Evolutionary conservation across 2,797 vertebrate species (phyloP).

Genomic region (Graptemys geographica): DNA sequence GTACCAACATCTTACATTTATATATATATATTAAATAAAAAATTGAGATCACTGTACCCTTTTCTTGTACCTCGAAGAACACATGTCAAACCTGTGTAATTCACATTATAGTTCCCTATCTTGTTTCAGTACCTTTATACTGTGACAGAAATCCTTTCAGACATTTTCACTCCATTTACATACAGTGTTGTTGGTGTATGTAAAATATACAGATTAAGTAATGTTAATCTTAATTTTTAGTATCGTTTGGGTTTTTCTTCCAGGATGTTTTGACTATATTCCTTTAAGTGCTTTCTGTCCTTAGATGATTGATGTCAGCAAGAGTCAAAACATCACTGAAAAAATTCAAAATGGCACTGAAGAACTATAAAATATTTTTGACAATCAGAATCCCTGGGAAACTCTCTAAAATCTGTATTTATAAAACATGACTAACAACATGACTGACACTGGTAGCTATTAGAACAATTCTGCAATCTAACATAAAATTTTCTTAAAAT

Average conservation of each 20-base stretch:
- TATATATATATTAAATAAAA: not conserved
- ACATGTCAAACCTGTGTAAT: not conserved
- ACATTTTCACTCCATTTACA: fast-evolving
- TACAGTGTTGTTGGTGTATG: not conserved
- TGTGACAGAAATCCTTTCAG: not conserved
- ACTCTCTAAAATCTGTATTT: fast-evolving
- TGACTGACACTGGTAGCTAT: not conserved
- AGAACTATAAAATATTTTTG: not conserved
- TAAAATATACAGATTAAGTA: not conserved
- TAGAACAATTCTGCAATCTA: not conserved
- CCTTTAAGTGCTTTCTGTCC: not conserved
- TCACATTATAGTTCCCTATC: not conserved
- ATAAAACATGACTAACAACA: not conserved
- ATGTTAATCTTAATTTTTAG: not conserved
- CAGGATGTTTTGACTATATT: not conserved
- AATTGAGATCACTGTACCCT: not conserved
- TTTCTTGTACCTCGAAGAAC: not conserved
- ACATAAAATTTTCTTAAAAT: not conserved
- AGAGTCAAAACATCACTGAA: not conserved
- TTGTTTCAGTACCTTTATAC: not conserved
- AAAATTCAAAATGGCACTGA: not conserved
- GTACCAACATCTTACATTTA: not conserved
- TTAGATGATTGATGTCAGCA: not conserved
- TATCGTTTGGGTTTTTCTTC: conserved; percentile 7
- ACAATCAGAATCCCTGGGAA: not conserved